phyloP scores from a whole-genome alignment of 2,113 vertebrate species.

The Thamnophis sirtalis region DNA sequence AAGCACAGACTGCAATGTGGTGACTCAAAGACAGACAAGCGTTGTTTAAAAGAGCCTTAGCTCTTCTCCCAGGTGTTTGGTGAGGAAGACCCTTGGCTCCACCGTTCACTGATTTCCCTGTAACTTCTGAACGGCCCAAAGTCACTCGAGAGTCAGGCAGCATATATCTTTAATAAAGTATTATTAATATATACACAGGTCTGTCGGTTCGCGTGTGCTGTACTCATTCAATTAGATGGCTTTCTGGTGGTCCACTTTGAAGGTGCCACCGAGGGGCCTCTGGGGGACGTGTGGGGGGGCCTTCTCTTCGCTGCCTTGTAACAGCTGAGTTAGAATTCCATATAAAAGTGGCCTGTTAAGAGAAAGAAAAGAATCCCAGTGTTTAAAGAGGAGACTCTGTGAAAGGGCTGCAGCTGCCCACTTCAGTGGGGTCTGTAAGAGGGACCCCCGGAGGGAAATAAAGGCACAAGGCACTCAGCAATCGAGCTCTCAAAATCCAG shows the following conservation, averaged over 20 bases:
- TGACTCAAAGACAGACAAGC: not conserved
- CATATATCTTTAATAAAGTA: not conserved
- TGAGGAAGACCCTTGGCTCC: not conserved
- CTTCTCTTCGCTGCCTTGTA: constrained; percentile 67
- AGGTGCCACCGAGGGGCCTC: constrained; percentile 52
- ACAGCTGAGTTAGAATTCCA: constrained; percentile 83
- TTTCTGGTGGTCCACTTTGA: constrained; percentile 47
- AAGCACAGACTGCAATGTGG: not conserved
- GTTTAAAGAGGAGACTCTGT: not conserved
- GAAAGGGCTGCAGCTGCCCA: not conserved
- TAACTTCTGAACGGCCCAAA: not conserved
- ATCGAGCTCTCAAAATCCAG: not conserved
- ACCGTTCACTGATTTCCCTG: not conserved
- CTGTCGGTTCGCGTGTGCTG: not conserved
- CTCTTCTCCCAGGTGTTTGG: not conserved
- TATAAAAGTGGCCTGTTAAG: constrained; percentile 88
- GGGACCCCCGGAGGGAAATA: not conserved
- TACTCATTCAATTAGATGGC: constrained; percentile 55
- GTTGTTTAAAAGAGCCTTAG: not conserved
- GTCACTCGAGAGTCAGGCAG: not conserved
- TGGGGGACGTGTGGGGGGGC: constrained; percentile 61
- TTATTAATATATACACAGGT: not conserved
- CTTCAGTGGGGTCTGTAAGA: not conserved
- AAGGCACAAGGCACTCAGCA: not conserved
- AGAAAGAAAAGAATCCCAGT: constrained; percentile 21